A percentile compares a stretch with the other conserved stretches of the same genome.
phyloP scores from a whole-genome alignment of 2,113 vertebrate species.

The Taxidea taxus region DNA sequence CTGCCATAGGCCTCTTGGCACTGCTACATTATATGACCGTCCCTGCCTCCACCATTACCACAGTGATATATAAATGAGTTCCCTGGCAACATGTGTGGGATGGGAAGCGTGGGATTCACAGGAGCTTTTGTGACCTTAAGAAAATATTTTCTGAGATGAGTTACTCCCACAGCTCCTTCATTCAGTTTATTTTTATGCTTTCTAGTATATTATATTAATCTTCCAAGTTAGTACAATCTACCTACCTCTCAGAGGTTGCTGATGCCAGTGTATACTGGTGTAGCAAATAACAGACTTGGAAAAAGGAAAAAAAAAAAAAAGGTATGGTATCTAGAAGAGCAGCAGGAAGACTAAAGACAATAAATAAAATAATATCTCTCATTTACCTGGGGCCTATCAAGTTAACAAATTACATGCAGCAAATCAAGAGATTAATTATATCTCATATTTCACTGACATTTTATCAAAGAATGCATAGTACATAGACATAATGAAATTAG shows the following conservation, averaged over 20 bases:
- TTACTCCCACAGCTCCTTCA: background rate
- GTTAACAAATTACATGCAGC: background rate
- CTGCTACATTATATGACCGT: background rate
- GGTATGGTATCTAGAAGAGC: background rate
- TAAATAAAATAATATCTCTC: background rate
- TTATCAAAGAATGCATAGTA: background rate
- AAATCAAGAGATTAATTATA: conserved; percentile 1
- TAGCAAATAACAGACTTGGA: background rate
- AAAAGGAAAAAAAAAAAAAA: background rate
- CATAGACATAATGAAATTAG: background rate
- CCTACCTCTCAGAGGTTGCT: background rate
- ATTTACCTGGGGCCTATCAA: background rate
- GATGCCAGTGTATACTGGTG: background rate
- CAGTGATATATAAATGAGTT: background rate
- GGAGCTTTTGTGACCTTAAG: background rate
- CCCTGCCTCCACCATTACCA: background rate
- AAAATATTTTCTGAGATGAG: background rate
- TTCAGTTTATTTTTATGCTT: conserved; percentile 8
- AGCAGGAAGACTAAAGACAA: background rate
- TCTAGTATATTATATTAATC: background rate
- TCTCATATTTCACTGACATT: background rate
- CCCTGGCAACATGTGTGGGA: background rate
- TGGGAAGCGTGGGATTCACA: background rate
- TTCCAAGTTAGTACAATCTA: background rate
- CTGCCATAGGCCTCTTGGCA: accelerated